phyloP scores from a whole-genome alignment of 2,113 vertebrate species.

The Megaleporinus macrocephalus region DNA sequence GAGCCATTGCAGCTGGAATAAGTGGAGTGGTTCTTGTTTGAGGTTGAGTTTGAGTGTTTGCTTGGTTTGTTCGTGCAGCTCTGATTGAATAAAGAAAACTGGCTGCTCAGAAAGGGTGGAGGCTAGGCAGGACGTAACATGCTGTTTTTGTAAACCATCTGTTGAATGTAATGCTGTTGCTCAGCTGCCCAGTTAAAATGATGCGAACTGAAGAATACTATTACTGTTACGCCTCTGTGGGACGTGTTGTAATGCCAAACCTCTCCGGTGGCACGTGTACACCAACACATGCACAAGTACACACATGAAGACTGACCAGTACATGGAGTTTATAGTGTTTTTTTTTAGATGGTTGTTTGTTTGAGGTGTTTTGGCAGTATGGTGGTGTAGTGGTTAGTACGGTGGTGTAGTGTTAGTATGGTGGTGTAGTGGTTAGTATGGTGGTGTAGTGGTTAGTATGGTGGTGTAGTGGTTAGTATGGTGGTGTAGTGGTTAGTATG shows the following conservation, averaged over 20 bases:
- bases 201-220: slow-evolving; percentile 9
- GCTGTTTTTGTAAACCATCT: not conserved
- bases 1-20: too few species aligned
- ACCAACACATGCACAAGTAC: slow-evolving; percentile 10
- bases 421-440: too few species aligned
- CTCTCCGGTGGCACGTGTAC: slow-evolving; percentile 9
- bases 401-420: too few species aligned
- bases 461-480: too few species aligned
- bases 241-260: slow-evolving; percentile 26
- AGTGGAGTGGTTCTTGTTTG: too few species aligned
- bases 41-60: too few species aligned
- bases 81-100: too few species aligned
- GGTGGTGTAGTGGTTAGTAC: too few species aligned
- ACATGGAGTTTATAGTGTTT: slow-evolving; percentile 63
- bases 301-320: slow-evolving; percentile 66
- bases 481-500: too few species aligned
- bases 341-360: slow-evolving; percentile 36
- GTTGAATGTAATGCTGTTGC: slow-evolving; percentile 33
- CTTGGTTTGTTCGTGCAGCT: too few species aligned
- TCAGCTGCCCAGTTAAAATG: slow-evolving; percentile 35
- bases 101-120: not conserved
- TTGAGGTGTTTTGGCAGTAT: too few species aligned
- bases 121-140: not conserved
- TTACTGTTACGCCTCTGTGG: slow-evolving; percentile 26
- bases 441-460: too few species aligned